These are phyloP conservation scores for Trinorchestia longiramus DNA, from an alignment of 1,140 invertebrate genomes.

Conservation along the genomic window DNA sequence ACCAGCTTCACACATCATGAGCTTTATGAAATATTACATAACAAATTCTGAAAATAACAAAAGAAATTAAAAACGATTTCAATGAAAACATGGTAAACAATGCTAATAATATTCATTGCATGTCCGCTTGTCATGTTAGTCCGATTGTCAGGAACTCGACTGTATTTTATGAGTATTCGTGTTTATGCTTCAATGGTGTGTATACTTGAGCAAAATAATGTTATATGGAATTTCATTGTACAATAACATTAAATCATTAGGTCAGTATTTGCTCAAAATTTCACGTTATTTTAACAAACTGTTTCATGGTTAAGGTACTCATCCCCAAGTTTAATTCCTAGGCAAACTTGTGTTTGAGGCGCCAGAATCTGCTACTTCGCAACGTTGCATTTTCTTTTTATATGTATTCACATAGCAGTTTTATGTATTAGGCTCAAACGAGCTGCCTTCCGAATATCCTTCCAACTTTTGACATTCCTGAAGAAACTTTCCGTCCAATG, in stretches of 20 bases:
- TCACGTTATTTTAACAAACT: background rate
- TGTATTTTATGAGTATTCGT: no score
- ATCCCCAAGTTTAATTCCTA: background rate
- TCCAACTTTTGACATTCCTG: no score
- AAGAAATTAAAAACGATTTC: no score
- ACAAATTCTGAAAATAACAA: no score
- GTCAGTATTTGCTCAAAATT: background rate
- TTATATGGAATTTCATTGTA: background rate
- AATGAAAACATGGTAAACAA: no score
- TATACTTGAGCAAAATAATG: background rate
- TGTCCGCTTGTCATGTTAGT: no score
- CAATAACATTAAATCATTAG: background rate
- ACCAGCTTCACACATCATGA: no score
- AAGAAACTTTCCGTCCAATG: no score
- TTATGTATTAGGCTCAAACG: background rate
- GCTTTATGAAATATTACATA: no score
- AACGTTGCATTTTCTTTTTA: background rate
- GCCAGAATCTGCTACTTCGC: background rate
- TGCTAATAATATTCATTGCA: no score
- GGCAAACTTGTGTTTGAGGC: background rate
- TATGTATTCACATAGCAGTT: background rate
- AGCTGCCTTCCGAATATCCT: background rate
- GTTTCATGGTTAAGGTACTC: background rate
- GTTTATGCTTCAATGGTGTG: background rate
- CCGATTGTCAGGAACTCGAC: no score